A percentile compares a stretch with the other conserved stretches of the same genome.
phyloP scores from a whole-genome alignment of 2,888 invertebrate genomes.

The Thecocarcelia acutangulata region DNA sequence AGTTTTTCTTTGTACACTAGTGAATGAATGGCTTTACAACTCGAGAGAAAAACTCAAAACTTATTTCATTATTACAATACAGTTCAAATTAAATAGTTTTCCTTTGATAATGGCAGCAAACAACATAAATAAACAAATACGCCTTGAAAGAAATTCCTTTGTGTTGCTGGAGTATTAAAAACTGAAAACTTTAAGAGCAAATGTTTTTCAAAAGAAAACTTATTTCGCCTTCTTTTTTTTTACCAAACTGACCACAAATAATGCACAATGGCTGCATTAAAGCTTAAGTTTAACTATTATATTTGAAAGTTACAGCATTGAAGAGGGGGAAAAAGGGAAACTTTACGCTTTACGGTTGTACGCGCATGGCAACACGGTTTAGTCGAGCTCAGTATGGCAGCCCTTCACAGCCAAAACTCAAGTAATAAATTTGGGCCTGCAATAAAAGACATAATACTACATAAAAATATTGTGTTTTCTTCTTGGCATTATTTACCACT shows the following conservation, averaged over 20 bases:
- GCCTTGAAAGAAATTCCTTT: not conserved
- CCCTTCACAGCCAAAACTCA: too few species aligned
- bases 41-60: constrained; percentile 14
- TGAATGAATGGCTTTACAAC: not conserved
- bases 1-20: constrained; percentile 23
- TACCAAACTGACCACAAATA: not conserved
- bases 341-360: too few species aligned
- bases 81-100: constrained; percentile 41
- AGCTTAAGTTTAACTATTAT: too few species aligned
- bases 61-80: constrained; percentile 25
- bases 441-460: too few species aligned
- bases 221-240: not conserved
- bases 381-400: too few species aligned
- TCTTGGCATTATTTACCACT: too few species aligned
- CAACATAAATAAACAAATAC: constrained; percentile 19
- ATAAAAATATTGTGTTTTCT: too few species aligned
- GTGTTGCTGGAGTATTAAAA: not conserved
- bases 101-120: constrained; percentile 20
- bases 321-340: too few species aligned
- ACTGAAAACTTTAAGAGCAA: constrained; percentile 1
- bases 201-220: not conserved
- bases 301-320: too few species aligned
- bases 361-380: too few species aligned
- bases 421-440: too few species aligned
- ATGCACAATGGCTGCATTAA: not conserved